Percentiles rank a stretch among this genome's conserved stretches.
These are phyloP conservation scores for Antennarius maculatus DNA, from an alignment of 2,797 vertebrate species.

Conservation along the genomic window DNA sequence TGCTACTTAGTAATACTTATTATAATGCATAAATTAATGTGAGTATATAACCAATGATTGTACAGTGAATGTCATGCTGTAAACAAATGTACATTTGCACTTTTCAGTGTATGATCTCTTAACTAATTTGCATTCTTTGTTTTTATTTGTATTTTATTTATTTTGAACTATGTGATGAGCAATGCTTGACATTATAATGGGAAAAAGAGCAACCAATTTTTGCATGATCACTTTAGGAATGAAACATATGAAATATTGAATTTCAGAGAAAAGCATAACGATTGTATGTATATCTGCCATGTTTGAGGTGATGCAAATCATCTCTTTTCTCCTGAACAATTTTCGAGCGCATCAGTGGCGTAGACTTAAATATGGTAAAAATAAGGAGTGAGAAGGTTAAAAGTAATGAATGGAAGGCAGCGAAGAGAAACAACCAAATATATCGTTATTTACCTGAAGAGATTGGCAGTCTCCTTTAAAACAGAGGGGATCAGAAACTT, in stretches of 20 bases:
- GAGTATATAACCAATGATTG: constrained; percentile 82
- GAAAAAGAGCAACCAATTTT: constrained; percentile 72
- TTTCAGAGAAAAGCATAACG: constrained; percentile 45
- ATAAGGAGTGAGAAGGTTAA: constrained; percentile 12
- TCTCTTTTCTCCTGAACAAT: constrained; percentile 28
- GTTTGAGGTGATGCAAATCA: constrained; percentile 39
- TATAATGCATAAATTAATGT: constrained; percentile 81
- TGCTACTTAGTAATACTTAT: constrained; percentile 84
- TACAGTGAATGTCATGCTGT: constrained; percentile 85
- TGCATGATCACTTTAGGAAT: constrained; percentile 74
- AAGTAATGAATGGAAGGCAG: constrained; percentile 23
- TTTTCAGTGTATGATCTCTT: constrained; percentile 75
- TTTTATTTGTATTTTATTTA: constrained; percentile 80
- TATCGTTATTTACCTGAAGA: constrained; percentile 48
- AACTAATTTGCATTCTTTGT: constrained; percentile 65
- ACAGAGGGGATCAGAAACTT: constrained; percentile 29
- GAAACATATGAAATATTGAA: constrained; percentile 51
- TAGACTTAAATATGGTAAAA: constrained; percentile 14
- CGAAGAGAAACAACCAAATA: constrained; percentile 36
- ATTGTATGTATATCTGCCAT: constrained; percentile 35
- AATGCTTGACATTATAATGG: constrained; percentile 73
- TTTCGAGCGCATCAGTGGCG: constrained; percentile 13
- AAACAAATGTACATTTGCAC: constrained; percentile 83
- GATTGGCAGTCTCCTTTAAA: constrained; percentile 21
- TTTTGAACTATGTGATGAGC: constrained; percentile 71